A percentile compares a stretch with the other conserved stretches of the same genome.
Evolutionary conservation across 2,888 invertebrate species (phyloP).

Genomic region (Taphrorychus bicolor): DNA sequence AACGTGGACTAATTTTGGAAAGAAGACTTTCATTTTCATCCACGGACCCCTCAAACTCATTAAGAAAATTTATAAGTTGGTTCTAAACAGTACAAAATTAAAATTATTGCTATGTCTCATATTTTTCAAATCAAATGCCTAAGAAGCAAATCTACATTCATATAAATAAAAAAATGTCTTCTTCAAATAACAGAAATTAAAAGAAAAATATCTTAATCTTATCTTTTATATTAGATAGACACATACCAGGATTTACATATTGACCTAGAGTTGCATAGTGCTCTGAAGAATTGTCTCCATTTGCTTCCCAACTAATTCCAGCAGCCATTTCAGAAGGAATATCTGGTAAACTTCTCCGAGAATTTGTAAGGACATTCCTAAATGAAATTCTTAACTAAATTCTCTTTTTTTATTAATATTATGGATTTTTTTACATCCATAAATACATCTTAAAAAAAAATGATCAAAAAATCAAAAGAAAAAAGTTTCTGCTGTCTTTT

Average conservation of each 20-base stretch:
- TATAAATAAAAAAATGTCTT: not conserved
- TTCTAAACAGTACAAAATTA: too few species aligned
- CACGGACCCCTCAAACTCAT: too few species aligned
- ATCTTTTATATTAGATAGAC: conserved; percentile 3
- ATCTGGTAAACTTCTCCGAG: conserved; percentile 84
- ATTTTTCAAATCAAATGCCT: too few species aligned
- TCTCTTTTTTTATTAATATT: not conserved
- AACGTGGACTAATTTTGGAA: too few species aligned
- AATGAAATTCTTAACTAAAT: not conserved
- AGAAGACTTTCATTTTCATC: too few species aligned
- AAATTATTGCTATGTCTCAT: too few species aligned
- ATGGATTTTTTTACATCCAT: too few species aligned
- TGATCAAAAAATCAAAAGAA: too few species aligned
- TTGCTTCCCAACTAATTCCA: conserved; percentile 54
- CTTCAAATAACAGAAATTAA: not conserved
- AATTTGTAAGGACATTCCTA: conserved; percentile 58
- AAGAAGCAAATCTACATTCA: too few species aligned
- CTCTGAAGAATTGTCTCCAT: conserved; percentile 81
- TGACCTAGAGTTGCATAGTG: conserved; percentile 80
- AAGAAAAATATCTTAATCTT: not conserved
- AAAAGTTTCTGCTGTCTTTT: too few species aligned
- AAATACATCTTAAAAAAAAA: too few species aligned
- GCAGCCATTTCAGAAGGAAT: conserved; percentile 70
- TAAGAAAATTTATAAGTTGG: too few species aligned
- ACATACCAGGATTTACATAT: not conserved